Evolutionary conservation across 2,797 vertebrate species (phyloP), one percentile per base, ranked within the genome.

Genomic region (Cossypha caffra): DNA sequence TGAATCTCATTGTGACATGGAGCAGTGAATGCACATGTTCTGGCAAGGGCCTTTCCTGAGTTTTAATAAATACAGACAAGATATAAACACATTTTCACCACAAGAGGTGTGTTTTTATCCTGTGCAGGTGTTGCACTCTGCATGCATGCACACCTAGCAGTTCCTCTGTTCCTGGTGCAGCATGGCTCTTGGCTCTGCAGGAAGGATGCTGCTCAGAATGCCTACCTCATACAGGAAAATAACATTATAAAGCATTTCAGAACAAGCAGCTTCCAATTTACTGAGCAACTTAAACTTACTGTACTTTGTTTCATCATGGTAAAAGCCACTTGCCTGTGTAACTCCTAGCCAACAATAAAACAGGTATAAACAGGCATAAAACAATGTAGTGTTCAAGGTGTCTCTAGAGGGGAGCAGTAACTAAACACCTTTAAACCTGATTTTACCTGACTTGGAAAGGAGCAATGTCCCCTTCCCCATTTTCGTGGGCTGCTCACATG

Each of bases 101-200:
- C 61, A 51, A 86, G 86, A 88, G 83, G 58, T 3, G 13, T 54
- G 91, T 54, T 72, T 64, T 45, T 86, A 29, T 79, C 67, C 52
- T 50, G 42, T 75, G 55, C 84, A 74, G 87, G 54, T 76, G 51
- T 89, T 78, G 25, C 91, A 87, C 87, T 84, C 90, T 93, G 86
- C 72, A 5, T 61, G 75, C 80, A 6, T 79, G 16, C 76, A 45
- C 35, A 38, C 67, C 86, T 16, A 31, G 40, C 42, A 29, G 28
- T 75, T 69, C 75, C 78, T 79, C 72, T n/a, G 35, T 29, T 58
- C 59, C 48, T 76, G 58, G 9, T 35, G 40, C 18, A 61, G 77
- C 11, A 2, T 28, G 10, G 48, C 57, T 38, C 17, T 50, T 73
- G 68, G 47, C 69, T 73, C 61, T 85, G 42, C 85, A 62, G 47